Conservation (phyloP, 2,797 vertebrate species). For the Microctenopoma lineatum region DNA sequence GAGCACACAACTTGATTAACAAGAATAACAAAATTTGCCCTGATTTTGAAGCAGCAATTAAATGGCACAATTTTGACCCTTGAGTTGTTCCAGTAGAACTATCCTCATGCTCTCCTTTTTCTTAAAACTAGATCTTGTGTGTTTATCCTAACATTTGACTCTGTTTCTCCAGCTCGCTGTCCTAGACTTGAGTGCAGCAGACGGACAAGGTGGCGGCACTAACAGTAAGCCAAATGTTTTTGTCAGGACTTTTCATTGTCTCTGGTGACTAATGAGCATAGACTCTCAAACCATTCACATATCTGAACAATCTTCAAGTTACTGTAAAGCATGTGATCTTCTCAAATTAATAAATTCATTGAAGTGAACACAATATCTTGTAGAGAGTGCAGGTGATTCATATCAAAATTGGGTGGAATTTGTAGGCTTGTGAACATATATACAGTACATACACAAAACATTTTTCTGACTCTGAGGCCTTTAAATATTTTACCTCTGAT, state of each 20-base stretch:
- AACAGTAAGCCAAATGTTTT: constrained; percentile 85
- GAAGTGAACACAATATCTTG: not conserved
- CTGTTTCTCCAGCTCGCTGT: constrained; percentile 90
- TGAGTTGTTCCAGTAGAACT: too few species aligned
- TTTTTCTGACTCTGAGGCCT: constrained; percentile 5
- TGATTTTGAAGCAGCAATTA: too few species aligned
- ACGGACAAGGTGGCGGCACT: constrained; percentile 90
- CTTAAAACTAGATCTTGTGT: not conserved
- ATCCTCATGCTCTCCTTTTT: too few species aligned
- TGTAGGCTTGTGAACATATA: not conserved
- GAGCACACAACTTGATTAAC: not conserved
- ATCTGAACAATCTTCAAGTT: not conserved
- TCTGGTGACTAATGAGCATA: constrained; percentile 8
- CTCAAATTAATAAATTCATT: not conserved
- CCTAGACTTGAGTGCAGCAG: constrained; percentile 94
- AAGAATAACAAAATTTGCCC: not conserved
- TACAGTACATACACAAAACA: not conserved
- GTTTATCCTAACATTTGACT: not conserved
- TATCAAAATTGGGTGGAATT: not conserved
- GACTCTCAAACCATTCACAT: not conserved
- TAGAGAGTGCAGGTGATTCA: not conserved
- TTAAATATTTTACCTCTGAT: not conserved
- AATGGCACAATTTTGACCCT: too few species aligned
- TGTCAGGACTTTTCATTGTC: not conserved
- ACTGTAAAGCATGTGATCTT: not conserved